These are phyloP conservation scores for Brenthis ino DNA, from an alignment of 2,888 invertebrate species.

Conservation along the genomic window DNA sequence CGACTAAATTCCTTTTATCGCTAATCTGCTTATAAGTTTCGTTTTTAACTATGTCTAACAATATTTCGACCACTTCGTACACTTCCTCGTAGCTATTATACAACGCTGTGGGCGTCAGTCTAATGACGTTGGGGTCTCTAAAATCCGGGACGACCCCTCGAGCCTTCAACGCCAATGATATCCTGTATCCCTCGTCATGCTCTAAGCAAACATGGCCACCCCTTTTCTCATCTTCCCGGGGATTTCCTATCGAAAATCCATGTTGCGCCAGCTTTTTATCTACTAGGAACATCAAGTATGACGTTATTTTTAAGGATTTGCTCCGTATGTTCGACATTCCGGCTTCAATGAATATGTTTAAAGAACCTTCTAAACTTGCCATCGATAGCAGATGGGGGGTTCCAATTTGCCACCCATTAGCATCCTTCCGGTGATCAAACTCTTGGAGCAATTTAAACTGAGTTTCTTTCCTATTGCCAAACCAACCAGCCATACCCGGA, in stretches of 20 bases:
- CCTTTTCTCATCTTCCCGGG: constrained; percentile 55
- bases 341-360: constrained; percentile 61
- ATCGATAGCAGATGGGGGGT: constrained; percentile 62
- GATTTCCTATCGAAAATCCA: constrained; percentile 63
- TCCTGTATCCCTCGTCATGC: constrained; percentile 65
- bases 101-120: constrained; percentile 62
- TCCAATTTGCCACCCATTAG: constrained; percentile 68
- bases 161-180: constrained; percentile 59
- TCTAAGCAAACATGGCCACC: constrained; percentile 69
- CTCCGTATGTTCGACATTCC: constrained; percentile 60
- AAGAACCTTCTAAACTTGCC: constrained; percentile 64
- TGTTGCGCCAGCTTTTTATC: constrained; percentile 55
- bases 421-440: constrained; percentile 65
- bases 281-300: constrained; percentile 65
- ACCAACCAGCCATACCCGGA: constrained; percentile 69
- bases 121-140: constrained; percentile 65
- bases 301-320: constrained; percentile 68
- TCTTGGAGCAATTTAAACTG: constrained; percentile 63
- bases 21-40: constrained; percentile 55
- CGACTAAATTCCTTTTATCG: constrained; percentile 53
- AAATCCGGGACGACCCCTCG: constrained; percentile 63
- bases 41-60: constrained; percentile 56
- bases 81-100: constrained; percentile 68
- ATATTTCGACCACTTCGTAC: constrained; percentile 57
- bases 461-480: constrained; percentile 60